Evolutionary conservation across 2,888 invertebrate genomes (phyloP).

Genomic region (Latheticus oryzae): DNA sequence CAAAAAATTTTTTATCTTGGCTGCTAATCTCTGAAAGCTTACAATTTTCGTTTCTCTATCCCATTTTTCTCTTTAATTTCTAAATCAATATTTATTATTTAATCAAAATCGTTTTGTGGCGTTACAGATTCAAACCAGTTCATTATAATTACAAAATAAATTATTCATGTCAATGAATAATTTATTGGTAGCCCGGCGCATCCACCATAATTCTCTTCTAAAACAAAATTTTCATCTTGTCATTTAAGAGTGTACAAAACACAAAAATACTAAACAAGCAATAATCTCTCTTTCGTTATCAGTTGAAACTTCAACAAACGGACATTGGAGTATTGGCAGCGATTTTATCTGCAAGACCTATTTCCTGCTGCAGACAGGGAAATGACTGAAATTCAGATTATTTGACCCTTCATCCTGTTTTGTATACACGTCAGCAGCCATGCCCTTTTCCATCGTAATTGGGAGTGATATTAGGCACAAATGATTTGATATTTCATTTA

Average conservation of each 20-base stretch:
- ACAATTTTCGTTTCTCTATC: background rate
- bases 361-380: slow-evolving; percentile 32
- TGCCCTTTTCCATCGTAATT: slow-evolving; percentile 15
- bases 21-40: no score
- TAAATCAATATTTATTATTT: slow-evolving; percentile 20
- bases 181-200: slow-evolving; percentile 21
- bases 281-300: no score
- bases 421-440: slow-evolving; percentile 18
- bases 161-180: slow-evolving; percentile 25
- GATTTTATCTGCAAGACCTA: slow-evolving; percentile 26
- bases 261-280: slow-evolving; percentile 5
- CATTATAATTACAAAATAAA: slow-evolving; percentile 27
- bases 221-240: background rate
- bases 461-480: background rate
- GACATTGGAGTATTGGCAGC: slow-evolving; percentile 8
- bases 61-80: background rate
- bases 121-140: slow-evolving; percentile 10
- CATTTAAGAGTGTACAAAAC: no score
- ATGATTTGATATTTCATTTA: no score
- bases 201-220: slow-evolving; percentile 22
- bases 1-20: no score
- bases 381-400: slow-evolving; percentile 29
- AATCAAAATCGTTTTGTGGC: slow-evolving; percentile 13
- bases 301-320: slow-evolving; percentile 13
- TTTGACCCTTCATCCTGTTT: slow-evolving; percentile 18